These are phyloP conservation scores for Lepidurus couesii DNA, from an alignment of 1,140 invertebrate genomes.

Conservation along the genomic window DNA sequence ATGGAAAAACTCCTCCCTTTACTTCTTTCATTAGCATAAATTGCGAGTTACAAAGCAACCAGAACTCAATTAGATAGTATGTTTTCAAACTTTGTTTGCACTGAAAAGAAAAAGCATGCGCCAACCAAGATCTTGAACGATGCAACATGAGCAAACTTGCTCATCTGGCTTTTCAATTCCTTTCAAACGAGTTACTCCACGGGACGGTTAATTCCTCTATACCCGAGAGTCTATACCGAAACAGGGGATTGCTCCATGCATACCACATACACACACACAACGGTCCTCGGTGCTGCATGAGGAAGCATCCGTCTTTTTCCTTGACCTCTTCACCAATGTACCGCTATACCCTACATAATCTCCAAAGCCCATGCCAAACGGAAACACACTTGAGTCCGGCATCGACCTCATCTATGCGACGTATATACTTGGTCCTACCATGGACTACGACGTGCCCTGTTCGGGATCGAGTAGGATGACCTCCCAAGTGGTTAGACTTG, in stretches of 20 bases:
- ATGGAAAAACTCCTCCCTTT: too few species aligned
- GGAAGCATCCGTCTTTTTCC: slow-evolving; percentile 4
- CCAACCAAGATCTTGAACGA: too few species aligned
- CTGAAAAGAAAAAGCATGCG: too few species aligned
- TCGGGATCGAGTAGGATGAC: neutral
- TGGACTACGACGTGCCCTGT: neutral
- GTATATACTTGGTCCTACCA: neutral
- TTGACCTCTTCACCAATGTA: slow-evolving; percentile 17
- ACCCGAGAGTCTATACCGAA: neutral
- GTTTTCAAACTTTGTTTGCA: too few species aligned
- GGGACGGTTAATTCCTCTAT: neutral
- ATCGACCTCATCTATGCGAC: neutral
- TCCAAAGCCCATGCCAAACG: slow-evolving; percentile 2
- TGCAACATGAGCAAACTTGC: neutral
- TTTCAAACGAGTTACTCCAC: neutral
- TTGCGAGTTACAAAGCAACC: too few species aligned
- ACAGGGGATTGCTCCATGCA: neutral
- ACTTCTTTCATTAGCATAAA: too few species aligned
- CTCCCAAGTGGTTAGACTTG: slow-evolving; percentile 18
- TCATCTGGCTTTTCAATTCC: neutral
- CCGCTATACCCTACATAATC: slow-evolving; percentile 21
- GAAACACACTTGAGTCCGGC: neutral
- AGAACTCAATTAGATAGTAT: too few species aligned
- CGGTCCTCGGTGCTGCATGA: slow-evolving; percentile 16
- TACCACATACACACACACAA: neutral